These are phyloP conservation scores for Cyclura pinguis DNA, from an alignment of 2,797 vertebrate species.

Conservation along the genomic window DNA sequence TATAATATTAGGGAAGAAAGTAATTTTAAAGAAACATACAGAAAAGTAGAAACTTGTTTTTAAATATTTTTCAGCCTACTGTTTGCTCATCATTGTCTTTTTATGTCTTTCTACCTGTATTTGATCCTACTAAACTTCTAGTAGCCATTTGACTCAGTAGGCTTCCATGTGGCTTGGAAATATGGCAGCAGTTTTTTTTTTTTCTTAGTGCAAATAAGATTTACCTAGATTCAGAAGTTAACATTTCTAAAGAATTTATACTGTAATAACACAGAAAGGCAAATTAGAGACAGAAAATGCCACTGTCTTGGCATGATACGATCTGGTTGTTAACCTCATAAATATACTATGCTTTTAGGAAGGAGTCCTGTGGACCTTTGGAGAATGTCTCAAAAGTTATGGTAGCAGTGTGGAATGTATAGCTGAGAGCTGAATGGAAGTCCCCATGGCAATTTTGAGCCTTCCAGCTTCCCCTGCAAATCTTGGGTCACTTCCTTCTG, in stretches of 20 bases:
- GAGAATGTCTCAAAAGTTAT: too few species aligned
- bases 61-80: not conserved
- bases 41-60: rapidly evolving
- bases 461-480: too few species aligned
- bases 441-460: too few species aligned
- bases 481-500: too few species aligned
- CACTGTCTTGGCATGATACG: not conserved
- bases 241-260: not conserved
- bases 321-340: too few species aligned
- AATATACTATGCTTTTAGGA: too few species aligned
- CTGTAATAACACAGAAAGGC: not conserved
- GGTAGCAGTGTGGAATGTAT: too few species aligned
- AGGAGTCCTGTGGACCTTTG: too few species aligned
- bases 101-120: too few species aligned
- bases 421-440: too few species aligned
- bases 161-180: not conserved
- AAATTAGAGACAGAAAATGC: not conserved
- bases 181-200: not conserved
- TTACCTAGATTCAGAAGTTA: not conserved
- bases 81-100: not conserved
- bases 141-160: not conserved
- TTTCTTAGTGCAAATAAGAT: not conserved
- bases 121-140: not conserved
- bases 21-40: rapidly evolving
- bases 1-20: not conserved